Percentiles rank a stretch among this genome's conserved stretches.
phyloP scores from a whole-genome alignment of 2,888 invertebrate genomes.

The Orgyia antiqua region DNA sequence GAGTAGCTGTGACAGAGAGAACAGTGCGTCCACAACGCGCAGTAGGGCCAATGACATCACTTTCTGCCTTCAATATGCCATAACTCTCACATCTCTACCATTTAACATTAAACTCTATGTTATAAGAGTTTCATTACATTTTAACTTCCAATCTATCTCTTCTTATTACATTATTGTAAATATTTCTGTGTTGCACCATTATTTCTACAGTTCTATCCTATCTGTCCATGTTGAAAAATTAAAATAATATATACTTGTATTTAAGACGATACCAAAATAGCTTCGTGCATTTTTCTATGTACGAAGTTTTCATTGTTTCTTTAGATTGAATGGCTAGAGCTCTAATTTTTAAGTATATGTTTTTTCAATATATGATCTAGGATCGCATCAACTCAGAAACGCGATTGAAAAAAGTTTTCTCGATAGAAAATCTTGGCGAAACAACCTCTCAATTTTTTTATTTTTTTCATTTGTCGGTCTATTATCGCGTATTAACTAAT shows the following conservation, averaged over 20 bases:
- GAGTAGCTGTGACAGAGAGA: slow-evolving; percentile 64
- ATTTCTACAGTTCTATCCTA: slow-evolving; percentile 47
- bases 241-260: slow-evolving; percentile 31
- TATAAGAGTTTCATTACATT: slow-evolving; percentile 30
- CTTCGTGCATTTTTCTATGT: too few relatives aligned
- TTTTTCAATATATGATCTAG: too few relatives aligned
- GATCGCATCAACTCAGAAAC: too few relatives aligned
- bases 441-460: too few relatives aligned
- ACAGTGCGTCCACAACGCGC: slow-evolving; percentile 53
- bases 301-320: too few relatives aligned
- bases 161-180: slow-evolving; percentile 29
- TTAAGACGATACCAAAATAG: too few relatives aligned
- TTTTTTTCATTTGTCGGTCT: too few relatives aligned
- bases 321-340: too few relatives aligned
- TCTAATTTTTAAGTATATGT: too few relatives aligned
- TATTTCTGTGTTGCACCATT: slow-evolving; percentile 31
- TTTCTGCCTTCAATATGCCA: slow-evolving; percentile 40
- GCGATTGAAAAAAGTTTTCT: too few relatives aligned
- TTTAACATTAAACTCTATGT: slow-evolving; percentile 37
- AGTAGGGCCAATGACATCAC: slow-evolving; percentile 67
- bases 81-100: slow-evolving; percentile 28
- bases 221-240: slow-evolving; percentile 41
- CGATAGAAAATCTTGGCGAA: too few relatives aligned
- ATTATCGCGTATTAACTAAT: too few relatives aligned
- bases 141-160: slow-evolving; percentile 14